Base-by-base conservation (phyloP, 2,113 vertebrate genomes). In the Microcebus tavaratra region DNA sequence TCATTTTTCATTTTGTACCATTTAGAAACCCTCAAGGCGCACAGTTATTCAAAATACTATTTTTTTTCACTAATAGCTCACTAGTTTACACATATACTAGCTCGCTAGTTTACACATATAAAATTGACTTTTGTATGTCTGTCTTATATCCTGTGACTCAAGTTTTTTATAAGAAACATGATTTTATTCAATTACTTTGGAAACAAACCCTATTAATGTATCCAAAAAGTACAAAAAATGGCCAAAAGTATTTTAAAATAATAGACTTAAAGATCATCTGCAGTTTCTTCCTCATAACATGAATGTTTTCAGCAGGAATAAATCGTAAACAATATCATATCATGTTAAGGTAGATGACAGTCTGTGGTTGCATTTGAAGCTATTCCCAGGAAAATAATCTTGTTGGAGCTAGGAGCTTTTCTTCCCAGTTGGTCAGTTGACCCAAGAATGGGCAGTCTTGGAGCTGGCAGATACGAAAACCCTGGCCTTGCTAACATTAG, bases 401-500 rank as follows among this genome's bases (percentile, higher is more conserved):
- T 92, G 94, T 48, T 93, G 94, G 97, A 85, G 80, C 29, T 73
- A 25, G 27, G 5, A 78, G 18, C 4, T 39, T 81, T 70, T 73
- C 1, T 8, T 88, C 95, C 88, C 91, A 68, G 94, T 95, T 90
- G 70, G 94, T 91, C 61, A 27, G 86, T 34, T 0, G 61, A 76
- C 72, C 96, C 61, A 80, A 42, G 83, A 95, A 65, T 55, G 15
- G 17, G 50, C 50, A 82, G 81, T 27, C 50, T 83, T 76, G 61
- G 59, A 48, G 67, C 34, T 20, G 4, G 81, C 81, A 36, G n/a
- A 2, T n/a, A 23, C 29, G 0, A 65, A 23, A 67, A 2, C 99
- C 99, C 88, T 99, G 99, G 92, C 99, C 97, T 99, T 99, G 98
- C 99, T 99, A 97, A 99, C 99, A 0, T 99, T 99, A 2, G 99